Conservation (phyloP, 2,113 vertebrate genomes). For the Canis aureus region DNA sequence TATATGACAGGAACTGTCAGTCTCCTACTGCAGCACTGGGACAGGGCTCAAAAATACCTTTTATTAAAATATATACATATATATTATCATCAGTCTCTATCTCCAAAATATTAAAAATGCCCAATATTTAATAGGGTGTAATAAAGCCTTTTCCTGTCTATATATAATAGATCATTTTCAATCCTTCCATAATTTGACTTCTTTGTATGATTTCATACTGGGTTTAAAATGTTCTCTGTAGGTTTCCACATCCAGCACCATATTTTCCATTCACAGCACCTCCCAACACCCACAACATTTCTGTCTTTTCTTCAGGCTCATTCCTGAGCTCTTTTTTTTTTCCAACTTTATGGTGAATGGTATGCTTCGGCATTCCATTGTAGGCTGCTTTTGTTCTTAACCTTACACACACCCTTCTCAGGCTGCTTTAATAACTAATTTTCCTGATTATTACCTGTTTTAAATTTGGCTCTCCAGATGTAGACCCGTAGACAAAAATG, state of each 20-base stretch:
- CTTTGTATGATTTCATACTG: background rate
- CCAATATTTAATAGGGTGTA: background rate
- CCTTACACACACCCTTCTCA: background rate
- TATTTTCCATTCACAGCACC: background rate
- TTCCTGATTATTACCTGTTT: background rate
- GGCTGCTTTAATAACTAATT: background rate
- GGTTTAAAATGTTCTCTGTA: background rate
- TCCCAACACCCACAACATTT: background rate
- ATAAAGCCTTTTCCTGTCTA: background rate
- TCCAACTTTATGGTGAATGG: background rate
- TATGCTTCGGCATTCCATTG: background rate
- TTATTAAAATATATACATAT: background rate
- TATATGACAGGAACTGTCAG: background rate
- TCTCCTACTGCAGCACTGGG: background rate
- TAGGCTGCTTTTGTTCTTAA: background rate
- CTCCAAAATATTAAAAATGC: background rate
- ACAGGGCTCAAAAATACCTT: background rate
- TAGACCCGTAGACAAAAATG: background rate
- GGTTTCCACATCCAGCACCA: background rate
- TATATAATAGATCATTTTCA: background rate
- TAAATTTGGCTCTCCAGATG: background rate
- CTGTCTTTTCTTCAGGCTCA: background rate
- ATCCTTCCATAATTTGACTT: background rate
- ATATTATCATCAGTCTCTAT: background rate
- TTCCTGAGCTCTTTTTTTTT: background rate